A percentile compares a stretch with the other conserved stretches of the same genome.
These are phyloP conservation scores for Ophioderma brevispina DNA, from an alignment of 35 echinoderm and acorn worm genomes.

Conservation along the genomic window DNA sequence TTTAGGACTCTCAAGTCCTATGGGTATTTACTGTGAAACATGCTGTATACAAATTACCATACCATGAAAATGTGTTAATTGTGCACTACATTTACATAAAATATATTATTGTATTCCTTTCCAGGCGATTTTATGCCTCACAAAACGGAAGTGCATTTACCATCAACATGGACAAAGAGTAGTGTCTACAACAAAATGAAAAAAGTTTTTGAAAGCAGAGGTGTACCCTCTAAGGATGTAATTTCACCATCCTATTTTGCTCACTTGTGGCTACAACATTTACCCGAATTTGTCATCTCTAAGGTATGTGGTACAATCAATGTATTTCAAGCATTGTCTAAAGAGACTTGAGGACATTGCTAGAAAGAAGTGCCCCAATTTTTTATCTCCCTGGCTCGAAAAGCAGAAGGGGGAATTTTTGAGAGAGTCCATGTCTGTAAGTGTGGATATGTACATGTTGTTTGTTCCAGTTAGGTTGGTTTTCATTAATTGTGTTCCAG, in stretches of 20 bases:
- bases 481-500: too few relatives aligned
- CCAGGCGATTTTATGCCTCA: constrained; percentile 4
- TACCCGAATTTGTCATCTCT: neutral
- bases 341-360: too few relatives aligned
- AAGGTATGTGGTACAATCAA: constrained; percentile 1
- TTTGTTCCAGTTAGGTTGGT: neutral
- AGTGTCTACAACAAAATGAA: neutral
- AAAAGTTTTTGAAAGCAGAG: neutral
- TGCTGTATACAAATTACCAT: too few relatives aligned
- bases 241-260: neutral
- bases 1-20: neutral
- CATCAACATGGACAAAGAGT: neutral
- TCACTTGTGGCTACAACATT: constrained; percentile 5
- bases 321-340: neutral
- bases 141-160: constrained; percentile 11
- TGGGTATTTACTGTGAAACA: neutral
- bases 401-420: neutral
- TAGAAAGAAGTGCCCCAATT: neutral
- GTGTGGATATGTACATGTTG: neutral
- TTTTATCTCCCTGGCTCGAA: neutral
- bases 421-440: neutral
- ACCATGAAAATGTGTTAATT: too few relatives aligned
- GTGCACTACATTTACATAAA: too few relatives aligned
- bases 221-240: neutral
- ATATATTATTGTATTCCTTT: neutral